Evolutionary conservation across 2,888 invertebrate species (phyloP).

Genomic region (Hirtodrosophila cameraria): DNA sequence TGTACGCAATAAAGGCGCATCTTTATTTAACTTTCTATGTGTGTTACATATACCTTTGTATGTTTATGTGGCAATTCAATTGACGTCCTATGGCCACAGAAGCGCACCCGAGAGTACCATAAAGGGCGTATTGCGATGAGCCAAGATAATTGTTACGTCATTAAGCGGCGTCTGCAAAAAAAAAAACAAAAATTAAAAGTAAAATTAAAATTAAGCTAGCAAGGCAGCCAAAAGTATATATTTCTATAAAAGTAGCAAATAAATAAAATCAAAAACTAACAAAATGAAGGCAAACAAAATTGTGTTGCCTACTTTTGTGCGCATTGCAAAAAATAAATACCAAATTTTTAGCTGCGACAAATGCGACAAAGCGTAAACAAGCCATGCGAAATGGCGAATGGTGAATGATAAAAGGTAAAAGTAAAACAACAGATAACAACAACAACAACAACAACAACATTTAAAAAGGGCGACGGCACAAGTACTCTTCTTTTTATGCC

Average conservation of each 20-base stretch:
- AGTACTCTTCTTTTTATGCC: slow-evolving; percentile 18
- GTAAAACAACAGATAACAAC: slow-evolving; percentile 32
- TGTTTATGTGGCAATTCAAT: slow-evolving; percentile 64
- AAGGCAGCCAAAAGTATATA: too few relatives aligned
- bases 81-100: slow-evolving; percentile 61
- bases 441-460: slow-evolving; percentile 20
- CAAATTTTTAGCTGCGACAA: slow-evolving; percentile 72
- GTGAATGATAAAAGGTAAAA: slow-evolving; percentile 29
- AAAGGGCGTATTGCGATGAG: slow-evolving; percentile 62
- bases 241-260: slow-evolving; percentile 18
- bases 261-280: slow-evolving; percentile 30
- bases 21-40: slow-evolving; percentile 32
- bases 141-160: slow-evolving; percentile 79
- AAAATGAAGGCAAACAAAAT: slow-evolving; percentile 9
- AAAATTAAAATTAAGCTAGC: slow-evolving; percentile 26
- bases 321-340: slow-evolving; percentile 70
- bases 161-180: slow-evolving; percentile 62
- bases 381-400: slow-evolving; percentile 34
- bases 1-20: slow-evolving; percentile 39
- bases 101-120: slow-evolving; percentile 73
- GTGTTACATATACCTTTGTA: too few relatives aligned
- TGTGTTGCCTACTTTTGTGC: slow-evolving; percentile 55
- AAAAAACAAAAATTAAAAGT: slow-evolving; percentile 36
- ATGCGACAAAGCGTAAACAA: slow-evolving; percentile 78
- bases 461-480: slow-evolving; percentile 58